Percentiles rank a stretch among this genome's conserved stretches.
These are phyloP conservation scores for Himalopsyche tibetana DNA, from an alignment of 2,888 invertebrate genomes.

Conservation along the genomic window DNA sequence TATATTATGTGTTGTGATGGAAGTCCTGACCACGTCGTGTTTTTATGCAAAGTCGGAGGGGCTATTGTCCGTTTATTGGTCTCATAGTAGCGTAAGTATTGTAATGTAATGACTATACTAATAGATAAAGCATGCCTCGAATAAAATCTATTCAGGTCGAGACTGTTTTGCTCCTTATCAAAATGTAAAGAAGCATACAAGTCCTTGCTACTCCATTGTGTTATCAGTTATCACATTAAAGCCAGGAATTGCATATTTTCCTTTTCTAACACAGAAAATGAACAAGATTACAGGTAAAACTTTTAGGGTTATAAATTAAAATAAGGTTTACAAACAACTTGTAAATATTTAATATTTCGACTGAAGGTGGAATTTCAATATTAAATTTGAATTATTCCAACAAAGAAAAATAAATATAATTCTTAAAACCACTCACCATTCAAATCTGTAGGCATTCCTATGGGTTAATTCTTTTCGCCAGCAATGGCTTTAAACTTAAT, in stretches of 20 bases:
- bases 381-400: no score
- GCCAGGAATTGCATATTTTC: neutral
- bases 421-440: no score
- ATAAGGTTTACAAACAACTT: no score
- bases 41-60: constrained; percentile 25
- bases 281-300: no score
- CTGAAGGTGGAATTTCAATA: no score
- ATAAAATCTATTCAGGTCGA: neutral
- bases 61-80: constrained; percentile 29
- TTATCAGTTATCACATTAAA: neutral
- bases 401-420: no score
- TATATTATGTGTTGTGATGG: no score
- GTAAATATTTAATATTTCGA: no score
- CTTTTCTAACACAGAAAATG: neutral
- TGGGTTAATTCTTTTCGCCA: no score
- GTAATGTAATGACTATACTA: neutral
- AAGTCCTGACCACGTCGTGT: neutral
- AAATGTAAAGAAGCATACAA: constrained; percentile 6
- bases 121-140: neutral
- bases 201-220: neutral
- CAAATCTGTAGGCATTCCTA: no score
- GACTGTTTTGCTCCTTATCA: constrained; percentile 34
- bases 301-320: no score
- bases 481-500: no score
- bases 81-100: neutral